Conservation (phyloP, 2,797 vertebrate genomes). For the Catamblyrhynchus diadema region DNA sequence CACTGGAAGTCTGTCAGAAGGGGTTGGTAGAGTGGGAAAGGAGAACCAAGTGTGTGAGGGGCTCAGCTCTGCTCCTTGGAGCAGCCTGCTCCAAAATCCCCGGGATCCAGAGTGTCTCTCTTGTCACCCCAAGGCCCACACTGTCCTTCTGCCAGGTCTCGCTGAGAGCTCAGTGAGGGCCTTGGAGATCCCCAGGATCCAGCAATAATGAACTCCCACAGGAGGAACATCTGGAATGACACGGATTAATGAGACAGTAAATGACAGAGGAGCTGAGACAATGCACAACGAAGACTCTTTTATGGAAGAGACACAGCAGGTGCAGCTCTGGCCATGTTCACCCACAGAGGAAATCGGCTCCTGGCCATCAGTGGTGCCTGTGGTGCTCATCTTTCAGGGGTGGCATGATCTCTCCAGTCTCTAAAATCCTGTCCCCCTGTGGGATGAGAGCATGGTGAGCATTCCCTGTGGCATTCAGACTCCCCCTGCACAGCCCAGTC, state of each 20-base stretch:
- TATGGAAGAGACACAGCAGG: not conserved
- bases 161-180: not conserved
- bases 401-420: slow-evolving; percentile 52
- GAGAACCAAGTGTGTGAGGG: not conserved
- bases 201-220: not conserved
- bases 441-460: not conserved
- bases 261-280: not conserved
- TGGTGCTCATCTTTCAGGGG: not conserved
- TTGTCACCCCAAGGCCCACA: not conserved
- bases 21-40: not conserved
- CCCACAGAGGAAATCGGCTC: not conserved
- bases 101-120: not conserved
- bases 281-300: not conserved
- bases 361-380: slow-evolving; percentile 24
- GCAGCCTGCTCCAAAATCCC: not conserved
- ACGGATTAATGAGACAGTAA: not conserved
- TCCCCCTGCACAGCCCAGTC: not conserved
- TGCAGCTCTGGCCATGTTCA: not conserved
- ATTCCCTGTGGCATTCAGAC: not conserved
- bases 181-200: not conserved
- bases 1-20: not conserved
- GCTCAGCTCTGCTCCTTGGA: not conserved
- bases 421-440: slow-evolving; percentile 57
- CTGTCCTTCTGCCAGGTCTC: not conserved
- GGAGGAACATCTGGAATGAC: not conserved